Conservation (phyloP, 2,888 invertebrate genomes). For the Pteria penguin region DNA sequence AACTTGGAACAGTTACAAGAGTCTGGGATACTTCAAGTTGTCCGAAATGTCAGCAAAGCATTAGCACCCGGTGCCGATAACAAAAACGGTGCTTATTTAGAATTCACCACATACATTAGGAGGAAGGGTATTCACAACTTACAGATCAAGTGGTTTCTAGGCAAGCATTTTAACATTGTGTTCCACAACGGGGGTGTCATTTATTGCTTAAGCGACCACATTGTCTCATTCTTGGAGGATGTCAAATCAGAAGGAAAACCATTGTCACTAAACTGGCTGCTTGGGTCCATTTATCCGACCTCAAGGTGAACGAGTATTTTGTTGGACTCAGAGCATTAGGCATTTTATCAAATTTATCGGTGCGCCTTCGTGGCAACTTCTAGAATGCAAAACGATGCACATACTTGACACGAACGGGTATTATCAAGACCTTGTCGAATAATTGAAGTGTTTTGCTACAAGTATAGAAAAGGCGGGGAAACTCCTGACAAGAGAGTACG, state of each 20-base stretch:
- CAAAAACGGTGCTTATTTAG: constrained; percentile 6
- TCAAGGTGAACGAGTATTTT: neutral
- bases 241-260: constrained; percentile 17
- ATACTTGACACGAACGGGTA: constrained; percentile 5
- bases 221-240: neutral
- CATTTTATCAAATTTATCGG: constrained; percentile 14
- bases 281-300: neutral
- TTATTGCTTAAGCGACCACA: neutral
- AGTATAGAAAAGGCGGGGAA: neutral
- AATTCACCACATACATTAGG: constrained; percentile 5
- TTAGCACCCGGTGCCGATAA: constrained; percentile 5
- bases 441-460: neutral
- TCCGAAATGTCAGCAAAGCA: constrained; percentile 4
- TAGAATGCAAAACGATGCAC: neutral
- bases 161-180: constrained; percentile 17
- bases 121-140: neutral
- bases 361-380: constrained; percentile 9
- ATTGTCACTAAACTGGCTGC: neutral
- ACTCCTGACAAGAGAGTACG: neutral
- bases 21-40: neutral
- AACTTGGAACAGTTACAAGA: neutral
- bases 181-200: constrained; percentile 17
- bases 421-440: neutral
- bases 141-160: neutral
- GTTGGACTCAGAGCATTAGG: constrained; percentile 9